Base-by-base conservation (phyloP, 2,888 invertebrate genomes). In the Drosophila suboccidentalis region DNA sequence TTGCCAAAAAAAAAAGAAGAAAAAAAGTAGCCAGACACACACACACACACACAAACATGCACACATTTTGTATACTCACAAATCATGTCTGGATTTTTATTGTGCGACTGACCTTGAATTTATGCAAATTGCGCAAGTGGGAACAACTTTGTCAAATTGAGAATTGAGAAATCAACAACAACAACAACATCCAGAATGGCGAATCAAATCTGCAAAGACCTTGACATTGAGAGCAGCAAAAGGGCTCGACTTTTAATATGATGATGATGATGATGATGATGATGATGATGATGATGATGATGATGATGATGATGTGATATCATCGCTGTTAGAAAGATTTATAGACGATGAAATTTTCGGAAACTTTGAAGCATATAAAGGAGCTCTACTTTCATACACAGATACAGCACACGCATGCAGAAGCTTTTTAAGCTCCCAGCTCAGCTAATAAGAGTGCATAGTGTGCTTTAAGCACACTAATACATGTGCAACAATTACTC, bases 111-210 rank as follows among this genome's bases (percentile, higher is more conserved):
- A 84, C 84, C 84, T 87, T 84, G 87, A 84, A 84, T 84, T 84
- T 84, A 84, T 84, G 84, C 87, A 85, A 84, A 84, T 84, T 85
- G 87, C 82, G 78, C 87, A 87, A 84, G 82, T 85, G 84, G 70
- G 82, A 85, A 87, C 75, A 80, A 87, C 80, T 84, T 87, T 87
- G 84, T 82, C 84, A 87, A 85, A 87, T 87, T 84, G 71, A 83
- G 74, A 85, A 87, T 87, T 84, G 71, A 83, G 74, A 83, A 71
- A 71, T 72, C 65, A 64, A 55, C 44, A 55, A 41, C 61, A 43
- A 22, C 22, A 22, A 22, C 44, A 55, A 41, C 61, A 43, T 36
- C 46, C 39, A 17, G 34, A 38, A 36, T 49, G 26, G 15, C 43
- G 36, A 53, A 53, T 26, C 51, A 51, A 50, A 43, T 38, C 38